These are phyloP conservation scores for Eleutherodactylus coqui DNA, from an alignment of 2,797 vertebrate species.

Conservation along the genomic window DNA sequence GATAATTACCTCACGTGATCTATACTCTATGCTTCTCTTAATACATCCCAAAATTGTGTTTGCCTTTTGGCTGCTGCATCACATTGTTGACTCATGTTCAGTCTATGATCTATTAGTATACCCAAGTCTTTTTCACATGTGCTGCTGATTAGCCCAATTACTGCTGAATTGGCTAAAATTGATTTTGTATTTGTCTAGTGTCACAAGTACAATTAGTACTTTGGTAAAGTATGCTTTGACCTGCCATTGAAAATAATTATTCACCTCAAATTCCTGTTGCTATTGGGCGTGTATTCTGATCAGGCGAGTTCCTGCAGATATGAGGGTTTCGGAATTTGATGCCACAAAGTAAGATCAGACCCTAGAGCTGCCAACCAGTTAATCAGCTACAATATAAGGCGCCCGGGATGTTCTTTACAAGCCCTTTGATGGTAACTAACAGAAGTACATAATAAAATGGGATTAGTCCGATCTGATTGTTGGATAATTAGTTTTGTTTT, in stretches of 20 bases:
- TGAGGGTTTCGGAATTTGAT: constrained; percentile 1
- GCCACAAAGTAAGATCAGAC: background rate
- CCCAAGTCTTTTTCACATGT: too few relatives aligned
- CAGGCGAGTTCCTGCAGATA: constrained; percentile 17
- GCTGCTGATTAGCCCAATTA: too few relatives aligned
- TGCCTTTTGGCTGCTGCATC: too few relatives aligned
- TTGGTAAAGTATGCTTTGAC: background rate
- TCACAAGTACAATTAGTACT: background rate
- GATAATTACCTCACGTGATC: too few relatives aligned
- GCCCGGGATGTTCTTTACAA: constrained; percentile 48
- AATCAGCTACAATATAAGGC: constrained; percentile 25
- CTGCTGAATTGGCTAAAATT: background rate
- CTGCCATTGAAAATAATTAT: background rate
- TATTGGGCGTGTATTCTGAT: constrained; percentile 6
- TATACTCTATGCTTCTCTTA: too few relatives aligned
- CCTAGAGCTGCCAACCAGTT: constrained; percentile 12
- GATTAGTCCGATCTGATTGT: constrained; percentile 55
- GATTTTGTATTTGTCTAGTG: background rate
- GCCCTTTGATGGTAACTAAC: constrained; percentile 60
- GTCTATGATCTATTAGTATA: too few relatives aligned
- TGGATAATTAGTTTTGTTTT: constrained; percentile 65
- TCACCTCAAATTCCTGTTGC: background rate
- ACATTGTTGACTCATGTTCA: too few relatives aligned
- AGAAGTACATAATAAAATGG: constrained; percentile 60
- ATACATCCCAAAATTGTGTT: too few relatives aligned